Conservation (phyloP, 1,140 invertebrate species). For the Plectrocnemia conspersa region DNA sequence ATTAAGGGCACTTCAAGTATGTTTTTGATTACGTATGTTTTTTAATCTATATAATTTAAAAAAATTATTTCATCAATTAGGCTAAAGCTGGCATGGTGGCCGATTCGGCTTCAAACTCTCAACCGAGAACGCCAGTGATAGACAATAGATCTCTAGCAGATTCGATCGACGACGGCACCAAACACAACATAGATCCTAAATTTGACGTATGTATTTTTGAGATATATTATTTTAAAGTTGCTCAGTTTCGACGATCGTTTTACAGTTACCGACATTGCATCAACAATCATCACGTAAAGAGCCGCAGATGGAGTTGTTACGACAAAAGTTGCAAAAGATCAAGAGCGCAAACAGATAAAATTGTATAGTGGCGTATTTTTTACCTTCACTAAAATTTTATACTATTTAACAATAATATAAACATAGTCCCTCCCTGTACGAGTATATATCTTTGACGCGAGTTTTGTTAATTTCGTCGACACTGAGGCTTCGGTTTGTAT, state of each 20-base stretch:
- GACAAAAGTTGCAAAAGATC: conserved; percentile 50
- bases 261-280: conserved; percentile 46
- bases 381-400: too few species aligned
- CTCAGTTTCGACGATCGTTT: conserved; percentile 25
- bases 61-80: conserved; percentile 32
- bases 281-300: conserved; percentile 44
- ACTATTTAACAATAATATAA: too few species aligned
- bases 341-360: conserved; percentile 51
- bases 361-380: conserved; percentile 11
- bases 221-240: conserved; percentile 6
- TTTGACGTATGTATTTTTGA: conserved; percentile 42
- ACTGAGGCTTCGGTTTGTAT: too few species aligned
- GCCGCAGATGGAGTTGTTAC: conserved; percentile 46
- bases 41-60: not conserved
- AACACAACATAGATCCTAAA: conserved; percentile 47
- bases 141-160: conserved; percentile 44
- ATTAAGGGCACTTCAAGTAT: conserved; percentile 46
- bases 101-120: conserved; percentile 40
- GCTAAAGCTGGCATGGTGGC: conserved; percentile 47
- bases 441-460: too few species aligned
- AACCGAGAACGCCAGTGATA: conserved; percentile 44
- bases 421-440: too few species aligned
- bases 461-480: too few species aligned
- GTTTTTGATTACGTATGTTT: not conserved
- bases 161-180: conserved; percentile 41